Evolutionary conservation across 2,888 invertebrate genomes (phyloP).

Genomic region (Tolmerus cingulatus): DNA sequence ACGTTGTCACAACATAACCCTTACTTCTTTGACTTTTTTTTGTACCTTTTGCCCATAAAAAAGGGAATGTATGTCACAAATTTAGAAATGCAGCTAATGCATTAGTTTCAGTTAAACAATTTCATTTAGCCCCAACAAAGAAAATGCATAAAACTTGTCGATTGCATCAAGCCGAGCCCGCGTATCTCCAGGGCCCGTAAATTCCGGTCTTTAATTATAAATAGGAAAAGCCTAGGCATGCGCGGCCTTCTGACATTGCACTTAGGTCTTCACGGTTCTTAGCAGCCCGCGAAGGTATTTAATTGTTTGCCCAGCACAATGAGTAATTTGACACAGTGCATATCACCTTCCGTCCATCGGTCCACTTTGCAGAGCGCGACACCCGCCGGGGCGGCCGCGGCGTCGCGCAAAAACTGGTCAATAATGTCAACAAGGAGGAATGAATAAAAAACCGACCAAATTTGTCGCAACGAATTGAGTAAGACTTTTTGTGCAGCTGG

Average conservation of each 20-base stretch:
- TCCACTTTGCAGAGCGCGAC: background rate
- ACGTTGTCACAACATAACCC: too few relatives aligned
- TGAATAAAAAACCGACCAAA: background rate
- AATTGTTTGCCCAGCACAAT: constrained; percentile 34
- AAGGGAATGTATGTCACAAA: background rate
- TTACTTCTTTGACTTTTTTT: background rate
- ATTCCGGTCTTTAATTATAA: constrained; percentile 28
- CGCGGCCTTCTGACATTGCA: constrained; percentile 31
- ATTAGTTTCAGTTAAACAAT: background rate
- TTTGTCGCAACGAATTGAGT: constrained; percentile 32
- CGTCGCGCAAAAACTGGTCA: constrained; percentile 6
- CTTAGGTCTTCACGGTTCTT: constrained; percentile 24
- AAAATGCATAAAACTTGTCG: background rate
- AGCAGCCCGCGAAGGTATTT: background rate
- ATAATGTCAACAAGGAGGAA: constrained; percentile 14
- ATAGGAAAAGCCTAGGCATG: constrained; percentile 23
- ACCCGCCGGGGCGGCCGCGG: background rate
- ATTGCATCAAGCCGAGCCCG: background rate
- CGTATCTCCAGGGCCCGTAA: background rate
- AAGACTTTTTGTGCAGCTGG: constrained; percentile 34
- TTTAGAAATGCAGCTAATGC: background rate
- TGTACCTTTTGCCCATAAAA: background rate
- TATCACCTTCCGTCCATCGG: constrained; percentile 33
- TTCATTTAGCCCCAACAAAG: background rate
- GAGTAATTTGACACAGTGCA: constrained; percentile 23